Evolutionary conservation across 2,797 vertebrate species (phyloP), one percentile per base, ranked within the genome.

Genomic region (Lutjanus argentimaculatus): DNA sequence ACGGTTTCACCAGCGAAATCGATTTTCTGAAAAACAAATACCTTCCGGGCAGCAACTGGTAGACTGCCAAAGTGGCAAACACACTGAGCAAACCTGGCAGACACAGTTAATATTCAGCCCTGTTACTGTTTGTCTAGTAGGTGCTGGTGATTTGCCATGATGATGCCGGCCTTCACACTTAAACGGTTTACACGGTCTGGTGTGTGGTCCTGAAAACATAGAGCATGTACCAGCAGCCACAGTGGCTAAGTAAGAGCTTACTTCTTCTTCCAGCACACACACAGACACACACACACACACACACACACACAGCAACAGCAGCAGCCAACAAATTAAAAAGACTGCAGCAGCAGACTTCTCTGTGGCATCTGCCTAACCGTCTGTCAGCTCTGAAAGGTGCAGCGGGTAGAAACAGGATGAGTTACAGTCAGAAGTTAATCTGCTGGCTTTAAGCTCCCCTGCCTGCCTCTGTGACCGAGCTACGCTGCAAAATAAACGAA

Each of bases 371-470:
- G 85, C 42, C 52, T 1, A 1, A 12, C 74, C 63, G 76, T 79
- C 76, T 79, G 83, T 82, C 80, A 7, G 74, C 69, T 51, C 70
- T 74, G 58, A 74, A 69, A 84, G 77, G 80, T 83, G 78, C 63
- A 42, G 36, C 42, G 11, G 48, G 12, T 2, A 36, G 46, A 82
- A 77, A 69, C 51, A 4, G 74, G 90, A 81, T 68, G 61, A 69
- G 55, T 79, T 85, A 72, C 67, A 82, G 65, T 67, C 79, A 73
- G 57, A 62, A 74, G 55, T 85, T 88, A 86, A 87, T 88, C 88
- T 84, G n/a, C 17, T 8, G 1, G 67, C 73, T 84, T 40, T 73
- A 76, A 82, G 70, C 75, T 64, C 21, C 21, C 1, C 45, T 7
- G 11, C 3, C 55, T 45, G 55, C 68, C 11, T 8, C 65, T 30